These are phyloP conservation scores for Pristionchus entomophagus DNA, from an alignment of 2,888 invertebrate species.

Conservation along the genomic window DNA sequence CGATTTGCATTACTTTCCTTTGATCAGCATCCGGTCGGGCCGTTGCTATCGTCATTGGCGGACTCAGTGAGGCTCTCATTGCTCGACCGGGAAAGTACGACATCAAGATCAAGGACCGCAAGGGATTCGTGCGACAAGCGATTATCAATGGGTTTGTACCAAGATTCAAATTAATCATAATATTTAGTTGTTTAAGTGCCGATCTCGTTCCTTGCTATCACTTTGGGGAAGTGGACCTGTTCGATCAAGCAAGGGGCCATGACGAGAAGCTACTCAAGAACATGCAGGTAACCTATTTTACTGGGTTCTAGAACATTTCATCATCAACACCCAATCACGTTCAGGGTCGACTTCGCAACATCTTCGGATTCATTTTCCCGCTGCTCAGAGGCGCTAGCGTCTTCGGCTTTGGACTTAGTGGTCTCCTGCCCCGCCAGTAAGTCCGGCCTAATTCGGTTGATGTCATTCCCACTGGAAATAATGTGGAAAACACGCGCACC, in stretches of 20 bases:
- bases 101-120: constrained; percentile 34
- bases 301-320: too few species aligned
- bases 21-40: constrained; percentile 1
- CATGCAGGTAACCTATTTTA: constrained; percentile 8
- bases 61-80: constrained; percentile 29
- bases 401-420: not conserved
- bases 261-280: constrained; percentile 17
- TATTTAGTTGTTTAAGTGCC: constrained; percentile 18
- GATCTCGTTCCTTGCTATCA: constrained; percentile 45
- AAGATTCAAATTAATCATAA: too few species aligned
- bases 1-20: not conserved
- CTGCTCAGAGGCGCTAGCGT: constrained; percentile 19
- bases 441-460: not conserved
- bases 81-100: constrained; percentile 6
- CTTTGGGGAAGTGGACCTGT: constrained; percentile 23
- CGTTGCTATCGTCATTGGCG: constrained; percentile 22
- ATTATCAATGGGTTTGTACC: not conserved
- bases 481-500: too few species aligned
- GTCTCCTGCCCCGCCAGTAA: not conserved
- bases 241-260: not conserved
- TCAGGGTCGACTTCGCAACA: constrained; percentile 24
- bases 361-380: constrained; percentile 33
- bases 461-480: not conserved
- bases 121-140: constrained; percentile 36
- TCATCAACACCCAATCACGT: not conserved